phyloP scores from a whole-genome alignment of 1,140 invertebrate species.

The Aphelenchoides avenae region DNA sequence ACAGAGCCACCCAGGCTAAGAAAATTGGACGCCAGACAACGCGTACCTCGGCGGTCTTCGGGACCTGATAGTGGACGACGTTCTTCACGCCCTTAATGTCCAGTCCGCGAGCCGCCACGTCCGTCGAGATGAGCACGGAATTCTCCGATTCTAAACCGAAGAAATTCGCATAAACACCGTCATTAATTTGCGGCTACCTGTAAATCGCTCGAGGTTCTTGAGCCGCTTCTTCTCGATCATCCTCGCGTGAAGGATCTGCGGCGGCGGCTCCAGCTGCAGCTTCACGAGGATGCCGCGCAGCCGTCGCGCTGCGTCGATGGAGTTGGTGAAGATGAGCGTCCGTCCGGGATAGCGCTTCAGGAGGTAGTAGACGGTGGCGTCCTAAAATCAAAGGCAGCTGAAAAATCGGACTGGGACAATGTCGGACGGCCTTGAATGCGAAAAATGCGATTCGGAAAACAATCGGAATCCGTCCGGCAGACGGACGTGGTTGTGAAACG shows the following conservation, averaged over 20 bases:
- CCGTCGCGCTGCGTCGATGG: constrained; percentile 82
- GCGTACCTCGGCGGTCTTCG: constrained; percentile 79
- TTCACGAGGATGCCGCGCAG: constrained; percentile 76
- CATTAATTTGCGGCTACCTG: constrained; percentile 63
- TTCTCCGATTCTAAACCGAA: constrained; percentile 57
- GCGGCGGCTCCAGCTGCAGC: constrained; percentile 65
- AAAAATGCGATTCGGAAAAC: too few relatives aligned
- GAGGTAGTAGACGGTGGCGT: constrained; percentile 89
- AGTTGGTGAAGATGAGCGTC: constrained; percentile 94
- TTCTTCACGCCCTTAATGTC: constrained; percentile 90
- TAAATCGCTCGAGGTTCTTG: constrained; percentile 87
- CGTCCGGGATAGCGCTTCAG: constrained; percentile 75
- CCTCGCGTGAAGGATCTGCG: constrained; percentile 81
- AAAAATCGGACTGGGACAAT: too few relatives aligned
- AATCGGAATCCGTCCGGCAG: too few relatives aligned
- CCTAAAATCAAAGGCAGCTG: constrained; percentile 64
- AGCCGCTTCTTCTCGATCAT: constrained; percentile 90
- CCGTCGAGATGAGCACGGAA: constrained; percentile 85
- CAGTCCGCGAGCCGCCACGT: constrained; percentile 90
- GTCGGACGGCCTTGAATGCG: too few relatives aligned
- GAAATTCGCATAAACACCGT: neutral
- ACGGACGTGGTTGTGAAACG: too few relatives aligned
- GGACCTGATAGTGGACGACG: constrained; percentile 95
- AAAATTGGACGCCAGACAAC: too few relatives aligned
- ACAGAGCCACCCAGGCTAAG: too few relatives aligned